phyloP scores from a whole-genome alignment of 2,797 vertebrate species.

The Sphenopsis melanotis region DNA sequence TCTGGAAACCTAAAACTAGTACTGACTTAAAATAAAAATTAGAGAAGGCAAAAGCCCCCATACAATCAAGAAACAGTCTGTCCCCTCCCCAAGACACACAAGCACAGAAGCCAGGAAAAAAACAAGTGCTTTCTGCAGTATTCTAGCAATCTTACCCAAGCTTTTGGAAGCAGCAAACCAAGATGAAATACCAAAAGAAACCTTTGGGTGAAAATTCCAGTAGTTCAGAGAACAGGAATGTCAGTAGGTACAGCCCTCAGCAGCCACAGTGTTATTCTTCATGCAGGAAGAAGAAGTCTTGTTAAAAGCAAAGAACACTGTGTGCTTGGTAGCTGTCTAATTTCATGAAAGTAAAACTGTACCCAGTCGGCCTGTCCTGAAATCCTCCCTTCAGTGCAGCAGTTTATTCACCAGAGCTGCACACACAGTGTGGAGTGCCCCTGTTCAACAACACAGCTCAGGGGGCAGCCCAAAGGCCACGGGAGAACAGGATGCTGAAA shows the following conservation, averaged over 20 bases:
- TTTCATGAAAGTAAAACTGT: not conserved
- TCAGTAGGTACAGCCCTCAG: not conserved
- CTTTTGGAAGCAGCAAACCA: not conserved
- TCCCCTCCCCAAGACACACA: fast-evolving
- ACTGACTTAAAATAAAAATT: not conserved
- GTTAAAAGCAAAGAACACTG: not conserved
- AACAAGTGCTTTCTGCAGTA: not conserved
- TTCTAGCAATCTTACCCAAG: not conserved
- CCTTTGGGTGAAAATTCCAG: not conserved
- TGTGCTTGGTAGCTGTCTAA: not conserved
- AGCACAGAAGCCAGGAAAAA: not conserved
- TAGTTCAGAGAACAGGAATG: not conserved
- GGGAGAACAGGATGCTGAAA: not conserved
- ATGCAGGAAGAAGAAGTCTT: not conserved
- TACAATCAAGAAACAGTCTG: not conserved
- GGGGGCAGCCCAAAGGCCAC: not conserved
- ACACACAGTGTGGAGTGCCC: not conserved
- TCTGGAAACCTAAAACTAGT: not conserved
- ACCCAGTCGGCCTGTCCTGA: not conserved
- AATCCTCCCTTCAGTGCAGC: not conserved
- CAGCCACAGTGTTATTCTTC: not conserved
- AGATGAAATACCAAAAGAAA: not conserved
- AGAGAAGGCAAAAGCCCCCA: not conserved
- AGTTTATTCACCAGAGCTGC: not conserved
- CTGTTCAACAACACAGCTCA: not conserved